Percentiles rank a stretch among this genome's conserved stretches.
Conservation (phyloP, 2,888 invertebrate genomes). For the Brachypterus glaber region DNA sequence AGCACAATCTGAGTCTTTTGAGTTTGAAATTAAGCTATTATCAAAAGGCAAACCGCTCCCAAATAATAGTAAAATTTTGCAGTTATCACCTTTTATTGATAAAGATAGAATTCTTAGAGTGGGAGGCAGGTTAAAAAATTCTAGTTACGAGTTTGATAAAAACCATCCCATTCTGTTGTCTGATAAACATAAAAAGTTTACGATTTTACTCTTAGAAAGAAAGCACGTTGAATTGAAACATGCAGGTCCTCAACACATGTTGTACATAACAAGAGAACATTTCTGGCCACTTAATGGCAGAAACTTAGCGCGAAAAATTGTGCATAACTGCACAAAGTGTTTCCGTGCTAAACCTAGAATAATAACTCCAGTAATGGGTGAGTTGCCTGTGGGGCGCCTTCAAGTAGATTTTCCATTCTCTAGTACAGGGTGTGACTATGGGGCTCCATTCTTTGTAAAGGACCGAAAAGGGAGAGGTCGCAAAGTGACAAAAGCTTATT, state of each 20-base stretch:
- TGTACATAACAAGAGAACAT: constrained; percentile 13
- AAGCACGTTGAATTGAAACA: constrained; percentile 18
- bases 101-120: constrained; percentile 15
- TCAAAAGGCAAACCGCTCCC: neutral
- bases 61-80: constrained; percentile 7
- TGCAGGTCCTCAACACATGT: constrained; percentile 16
- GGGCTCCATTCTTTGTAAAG: constrained; percentile 18
- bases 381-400: constrained; percentile 15
- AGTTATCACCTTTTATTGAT: constrained; percentile 16
- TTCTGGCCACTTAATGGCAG: constrained; percentile 18
- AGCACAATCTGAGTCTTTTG: too few species aligned
- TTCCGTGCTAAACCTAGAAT: constrained; percentile 16
- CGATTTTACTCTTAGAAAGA: constrained; percentile 14
- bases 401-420: constrained; percentile 14
- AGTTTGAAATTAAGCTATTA: too few species aligned
- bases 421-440: constrained; percentile 19
- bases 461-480: constrained; percentile 12
- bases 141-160: constrained; percentile 10
- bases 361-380: constrained; percentile 17
- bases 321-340: constrained; percentile 18
- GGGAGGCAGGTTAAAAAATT: constrained; percentile 15
- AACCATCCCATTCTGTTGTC: constrained; percentile 18
- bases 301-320: constrained; percentile 15
- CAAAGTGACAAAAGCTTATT: constrained; percentile 16
- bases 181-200: constrained; percentile 16